These are phyloP conservation scores for Mionectes macconnelli DNA, from an alignment of 2,113 vertebrate species.

Conservation along the genomic window DNA sequence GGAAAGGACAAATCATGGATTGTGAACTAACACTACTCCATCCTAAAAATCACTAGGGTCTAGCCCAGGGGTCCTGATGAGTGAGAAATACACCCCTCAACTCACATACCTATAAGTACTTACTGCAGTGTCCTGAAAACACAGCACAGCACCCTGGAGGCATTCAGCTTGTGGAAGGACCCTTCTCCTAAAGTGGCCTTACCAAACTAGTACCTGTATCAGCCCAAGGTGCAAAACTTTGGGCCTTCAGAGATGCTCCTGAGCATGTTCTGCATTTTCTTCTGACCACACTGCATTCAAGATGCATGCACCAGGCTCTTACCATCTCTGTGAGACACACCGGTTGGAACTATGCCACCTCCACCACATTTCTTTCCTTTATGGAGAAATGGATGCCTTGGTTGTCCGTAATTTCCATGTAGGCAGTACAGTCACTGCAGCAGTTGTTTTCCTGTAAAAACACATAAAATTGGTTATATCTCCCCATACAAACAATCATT, in stretches of 20 bases:
- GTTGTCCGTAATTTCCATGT: not conserved
- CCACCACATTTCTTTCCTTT: not conserved
- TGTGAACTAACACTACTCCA: not conserved
- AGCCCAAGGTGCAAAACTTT: not conserved
- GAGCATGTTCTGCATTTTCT: not conserved
- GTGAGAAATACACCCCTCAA: not conserved
- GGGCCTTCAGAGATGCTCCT: not conserved
- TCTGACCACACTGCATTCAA: not conserved
- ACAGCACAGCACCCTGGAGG: not conserved
- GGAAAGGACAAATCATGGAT: not conserved
- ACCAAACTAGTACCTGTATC: not conserved
- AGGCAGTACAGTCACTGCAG: not conserved
- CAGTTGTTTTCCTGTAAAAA: not conserved
- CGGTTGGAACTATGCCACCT: not conserved
- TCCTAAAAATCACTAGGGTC: not conserved
- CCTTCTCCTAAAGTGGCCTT: not conserved
- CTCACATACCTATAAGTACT: not conserved
- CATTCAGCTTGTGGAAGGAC: not conserved
- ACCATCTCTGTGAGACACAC: not conserved
- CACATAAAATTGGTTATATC: not conserved
- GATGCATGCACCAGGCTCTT: not conserved
- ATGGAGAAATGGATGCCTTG: not conserved
- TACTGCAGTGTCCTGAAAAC: not conserved
- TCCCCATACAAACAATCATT: not conserved
- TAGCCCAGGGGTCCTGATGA: not conserved